Evolutionary conservation across 1,140 invertebrate genomes (phyloP).

Genomic region (Saccostrea echinata): DNA sequence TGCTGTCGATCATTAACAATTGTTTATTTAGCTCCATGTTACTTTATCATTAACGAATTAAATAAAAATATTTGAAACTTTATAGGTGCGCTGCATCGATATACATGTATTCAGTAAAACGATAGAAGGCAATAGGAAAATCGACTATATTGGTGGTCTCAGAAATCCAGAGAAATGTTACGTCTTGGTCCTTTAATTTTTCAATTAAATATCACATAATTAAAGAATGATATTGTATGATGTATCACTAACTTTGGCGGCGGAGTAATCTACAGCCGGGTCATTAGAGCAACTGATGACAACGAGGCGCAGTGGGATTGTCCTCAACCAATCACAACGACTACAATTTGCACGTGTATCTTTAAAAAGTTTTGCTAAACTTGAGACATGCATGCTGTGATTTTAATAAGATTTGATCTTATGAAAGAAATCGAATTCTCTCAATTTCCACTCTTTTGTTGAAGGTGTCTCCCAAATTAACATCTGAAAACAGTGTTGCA

Average conservation of each 20-base stretch:
- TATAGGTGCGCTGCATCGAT: conserved; percentile 7
- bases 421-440: conserved; percentile 36
- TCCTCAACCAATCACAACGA: conserved; percentile 25
- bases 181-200: not conserved
- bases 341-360: conserved; percentile 28
- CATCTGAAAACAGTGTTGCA: conserved; percentile 43
- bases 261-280: conserved; percentile 28
- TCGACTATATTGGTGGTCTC: conserved; percentile 1
- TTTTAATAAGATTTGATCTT: conserved; percentile 36
- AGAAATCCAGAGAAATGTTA: not conserved
- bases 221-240: not conserved
- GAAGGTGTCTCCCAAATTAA: conserved; percentile 28
- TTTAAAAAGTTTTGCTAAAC: conserved; percentile 4
- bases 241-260: conserved; percentile 11
- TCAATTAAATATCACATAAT: conserved; percentile 10
- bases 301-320: conserved; percentile 6
- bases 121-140: conserved; percentile 36
- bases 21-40: conserved; percentile 43
- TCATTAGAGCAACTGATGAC: conserved; percentile 28
- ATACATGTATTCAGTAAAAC: conserved; percentile 7
- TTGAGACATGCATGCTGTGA: conserved; percentile 36
- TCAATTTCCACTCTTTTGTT: conserved; percentile 29
- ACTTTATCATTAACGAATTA: conserved; percentile 25
- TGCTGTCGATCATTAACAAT: conserved; percentile 50
- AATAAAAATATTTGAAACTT: conserved; percentile 30